Evolutionary conservation across 2,113 vertebrate genomes (phyloP).

Genomic region (Lophura nycthemera): DNA sequence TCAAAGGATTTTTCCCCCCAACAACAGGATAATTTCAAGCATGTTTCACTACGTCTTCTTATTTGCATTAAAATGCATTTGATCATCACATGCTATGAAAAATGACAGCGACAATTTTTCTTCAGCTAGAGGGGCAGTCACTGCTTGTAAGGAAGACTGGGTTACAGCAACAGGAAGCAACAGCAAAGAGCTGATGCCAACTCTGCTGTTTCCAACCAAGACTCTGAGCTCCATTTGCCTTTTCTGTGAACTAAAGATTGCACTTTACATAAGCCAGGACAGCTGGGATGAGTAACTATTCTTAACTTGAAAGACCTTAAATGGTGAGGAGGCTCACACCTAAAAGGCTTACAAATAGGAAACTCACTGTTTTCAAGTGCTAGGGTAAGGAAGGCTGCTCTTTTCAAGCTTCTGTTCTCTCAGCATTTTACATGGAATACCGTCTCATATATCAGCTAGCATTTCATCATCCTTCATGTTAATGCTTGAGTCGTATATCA

Average conservation of each 20-base stretch:
- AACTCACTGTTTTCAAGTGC: background rate
- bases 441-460: slow-evolving; percentile 6
- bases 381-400: background rate
- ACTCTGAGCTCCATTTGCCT: background rate
- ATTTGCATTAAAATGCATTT: background rate
- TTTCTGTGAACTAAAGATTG: background rate
- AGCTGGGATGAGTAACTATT: background rate
- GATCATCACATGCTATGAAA: background rate
- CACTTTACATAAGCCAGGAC: background rate
- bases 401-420: background rate
- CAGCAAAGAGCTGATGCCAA: background rate
- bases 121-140: background rate
- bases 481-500: background rate
- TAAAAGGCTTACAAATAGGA: background rate
- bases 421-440: background rate
- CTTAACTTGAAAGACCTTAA: background rate
- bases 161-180: background rate
- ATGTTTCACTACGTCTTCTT: background rate
- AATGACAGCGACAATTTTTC: background rate
- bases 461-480: slow-evolving; percentile 55
- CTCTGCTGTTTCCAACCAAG: background rate
- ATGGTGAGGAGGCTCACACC: background rate
- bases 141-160: background rate
- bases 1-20: background rate
- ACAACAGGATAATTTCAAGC: background rate